Base-by-base conservation (phyloP, 2,888 invertebrate species). In the Antitype chi region DNA sequence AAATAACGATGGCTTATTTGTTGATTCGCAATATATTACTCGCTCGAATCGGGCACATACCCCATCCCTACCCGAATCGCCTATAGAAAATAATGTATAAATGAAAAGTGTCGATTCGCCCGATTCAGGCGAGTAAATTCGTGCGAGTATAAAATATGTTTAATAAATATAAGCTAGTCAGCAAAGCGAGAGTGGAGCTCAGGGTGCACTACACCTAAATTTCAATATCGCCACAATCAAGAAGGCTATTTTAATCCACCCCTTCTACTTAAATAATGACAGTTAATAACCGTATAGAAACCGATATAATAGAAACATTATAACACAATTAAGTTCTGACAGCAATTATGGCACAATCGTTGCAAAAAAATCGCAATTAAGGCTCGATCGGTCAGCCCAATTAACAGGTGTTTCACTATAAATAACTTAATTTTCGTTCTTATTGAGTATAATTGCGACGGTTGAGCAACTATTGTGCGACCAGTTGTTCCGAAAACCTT, bases 401-500 rank as follows among this genome's bases (percentile, higher is more conserved):
- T 84, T 84, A 86, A 74, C 53, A 59, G 66, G 76, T 76, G 82
- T 86, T 82, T 55, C 76, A 69, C 69, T 63, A 72, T 76, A 80
- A 82, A 87, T 84, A 81, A 76, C 43, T 79, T 74, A 78, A 85
- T 82, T 83, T 67, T 76, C n/a, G 68, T 75, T 77, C 43, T 75
- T 81, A 79, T 77, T 74, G 66, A 57, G 25, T 38, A 76, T 85
- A 80, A 86, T 82, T 86, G 76, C 57, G 32, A 74, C 28, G 11
- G 47, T 87, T 75, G 55, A 5, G 76, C 83, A 85, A 82, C 49
- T 53, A 20, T 71, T 69, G 23, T 55, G 66, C 70, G 67, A 87
- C 68, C 62, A 69, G 66, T 79, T 80, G 86, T 63, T 53, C 78
- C n/a, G 28, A 76, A 80, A 85, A 87, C 77, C 76, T 85, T 86